A percentile compares a stretch with the other conserved stretches of the same genome.
Evolutionary conservation across 1,140 invertebrate species (phyloP).

Genomic region (silkworm (Bombyx mori)): DNA sequence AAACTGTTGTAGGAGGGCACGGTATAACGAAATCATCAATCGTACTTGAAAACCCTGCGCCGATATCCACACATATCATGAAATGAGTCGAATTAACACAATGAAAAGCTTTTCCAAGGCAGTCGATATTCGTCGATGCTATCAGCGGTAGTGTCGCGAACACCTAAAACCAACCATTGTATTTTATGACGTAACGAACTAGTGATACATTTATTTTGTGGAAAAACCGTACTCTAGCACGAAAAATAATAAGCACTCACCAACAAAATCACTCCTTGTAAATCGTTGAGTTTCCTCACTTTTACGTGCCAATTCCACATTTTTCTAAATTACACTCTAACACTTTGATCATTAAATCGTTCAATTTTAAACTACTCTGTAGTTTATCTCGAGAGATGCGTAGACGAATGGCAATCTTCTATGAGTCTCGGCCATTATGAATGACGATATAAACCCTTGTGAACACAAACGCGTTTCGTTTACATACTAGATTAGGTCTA

Average conservation of each 20-base stretch:
- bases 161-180: conserved; percentile 29
- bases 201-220: background rate
- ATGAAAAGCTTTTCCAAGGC: conserved; percentile 57
- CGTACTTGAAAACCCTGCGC: conserved; percentile 45
- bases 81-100: conserved; percentile 64
- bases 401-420: conserved; percentile 27
- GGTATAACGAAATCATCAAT: conserved; percentile 47
- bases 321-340: conserved; percentile 1
- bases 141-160: conserved; percentile 19
- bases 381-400: conserved; percentile 31
- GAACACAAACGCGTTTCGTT: conserved; percentile 36
- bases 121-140: conserved; percentile 40
- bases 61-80: conserved; percentile 64
- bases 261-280: conserved; percentile 28
- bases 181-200: background rate
- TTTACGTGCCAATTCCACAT: conserved; percentile 40
- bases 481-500: conserved; percentile 44
- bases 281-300: conserved; percentile 25
- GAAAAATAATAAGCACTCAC: conserved; percentile 19
- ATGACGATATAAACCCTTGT: conserved; percentile 33
- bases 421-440: conserved; percentile 32
- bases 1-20: conserved; percentile 47
- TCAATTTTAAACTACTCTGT: conserved; percentile 11
- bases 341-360: background rate
- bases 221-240: background rate